phyloP scores from a whole-genome alignment of 1,140 invertebrate genomes.

The Trialeurodes vaporariorum region DNA sequence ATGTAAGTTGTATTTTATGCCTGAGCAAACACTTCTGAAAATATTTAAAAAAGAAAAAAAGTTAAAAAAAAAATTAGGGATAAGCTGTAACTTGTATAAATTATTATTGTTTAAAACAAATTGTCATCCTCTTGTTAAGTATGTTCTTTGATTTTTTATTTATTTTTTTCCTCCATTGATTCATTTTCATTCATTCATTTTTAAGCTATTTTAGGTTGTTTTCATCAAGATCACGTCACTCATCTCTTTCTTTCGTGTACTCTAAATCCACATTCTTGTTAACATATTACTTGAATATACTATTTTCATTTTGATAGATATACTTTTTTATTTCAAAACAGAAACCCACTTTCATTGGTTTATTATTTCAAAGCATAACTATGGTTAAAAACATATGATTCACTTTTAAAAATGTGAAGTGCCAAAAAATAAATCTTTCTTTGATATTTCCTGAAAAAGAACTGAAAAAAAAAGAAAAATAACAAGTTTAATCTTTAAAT shows the following conservation, averaged over 20 bases:
- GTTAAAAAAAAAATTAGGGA: background rate
- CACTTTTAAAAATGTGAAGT: background rate
- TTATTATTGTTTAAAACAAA: background rate
- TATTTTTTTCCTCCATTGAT: background rate
- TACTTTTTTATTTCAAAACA: background rate
- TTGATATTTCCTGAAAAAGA: no score
- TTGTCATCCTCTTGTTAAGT: background rate
- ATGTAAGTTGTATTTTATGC: constrained; percentile 1
- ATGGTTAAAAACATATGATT: no score
- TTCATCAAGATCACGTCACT: background rate
- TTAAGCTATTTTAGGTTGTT: background rate
- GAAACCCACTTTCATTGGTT: background rate
- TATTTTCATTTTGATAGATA: background rate
- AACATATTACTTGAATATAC: background rate
- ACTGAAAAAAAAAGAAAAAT: no score
- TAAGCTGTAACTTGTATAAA: constrained; percentile 1
- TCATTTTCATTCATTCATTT: background rate
- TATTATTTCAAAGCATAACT: background rate
- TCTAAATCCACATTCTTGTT: background rate
- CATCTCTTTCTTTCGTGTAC: background rate
- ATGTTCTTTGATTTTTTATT: background rate
- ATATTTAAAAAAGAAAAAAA: background rate
- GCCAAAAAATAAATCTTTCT: background rate
- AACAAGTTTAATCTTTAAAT: no score
- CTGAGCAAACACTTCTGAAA: background rate